Evolutionary conservation across 2,113 vertebrate species (phyloP).

Genomic region (Clarias magur): DNA sequence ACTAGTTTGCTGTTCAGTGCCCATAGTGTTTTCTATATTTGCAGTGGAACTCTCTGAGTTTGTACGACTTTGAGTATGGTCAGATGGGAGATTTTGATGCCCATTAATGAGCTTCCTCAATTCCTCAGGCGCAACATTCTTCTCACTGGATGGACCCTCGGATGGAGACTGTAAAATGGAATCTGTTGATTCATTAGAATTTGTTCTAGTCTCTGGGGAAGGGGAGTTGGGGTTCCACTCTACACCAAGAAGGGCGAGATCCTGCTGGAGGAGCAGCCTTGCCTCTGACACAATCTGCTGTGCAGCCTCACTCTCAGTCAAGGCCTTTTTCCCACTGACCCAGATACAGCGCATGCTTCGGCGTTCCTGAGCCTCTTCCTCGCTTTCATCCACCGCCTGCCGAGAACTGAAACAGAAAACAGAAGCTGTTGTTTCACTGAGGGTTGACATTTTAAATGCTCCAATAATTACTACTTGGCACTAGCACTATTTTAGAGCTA

Average conservation of each 20-base stretch:
- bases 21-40: conserved; percentile 24
- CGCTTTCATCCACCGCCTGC: conserved; percentile 89
- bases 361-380: conserved; percentile 85
- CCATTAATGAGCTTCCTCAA: neutral
- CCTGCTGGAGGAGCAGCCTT: conserved; percentile 83
- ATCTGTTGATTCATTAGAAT: conserved; percentile 38
- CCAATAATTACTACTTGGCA: neutral
- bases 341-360: conserved; percentile 80
- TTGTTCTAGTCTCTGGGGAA: conserved; percentile 24
- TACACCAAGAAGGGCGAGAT: conserved; percentile 86
- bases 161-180: neutral
- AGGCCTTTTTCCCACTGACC: conserved; percentile 81
- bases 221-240: conserved; percentile 78
- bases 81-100: neutral
- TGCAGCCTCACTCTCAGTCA: conserved; percentile 88
- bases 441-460: neutral
- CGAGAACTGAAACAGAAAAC: conserved; percentile 68
- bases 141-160: neutral
- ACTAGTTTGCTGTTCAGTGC: conserved; percentile 56
- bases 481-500: neutral
- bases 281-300: conserved; percentile 86
- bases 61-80: neutral
- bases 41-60: conserved; percentile 13
- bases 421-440: conserved; percentile 1
- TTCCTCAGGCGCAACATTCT: neutral